Base-by-base conservation (phyloP, 2,797 vertebrate genomes). In the Anguilla obscura region DNA sequence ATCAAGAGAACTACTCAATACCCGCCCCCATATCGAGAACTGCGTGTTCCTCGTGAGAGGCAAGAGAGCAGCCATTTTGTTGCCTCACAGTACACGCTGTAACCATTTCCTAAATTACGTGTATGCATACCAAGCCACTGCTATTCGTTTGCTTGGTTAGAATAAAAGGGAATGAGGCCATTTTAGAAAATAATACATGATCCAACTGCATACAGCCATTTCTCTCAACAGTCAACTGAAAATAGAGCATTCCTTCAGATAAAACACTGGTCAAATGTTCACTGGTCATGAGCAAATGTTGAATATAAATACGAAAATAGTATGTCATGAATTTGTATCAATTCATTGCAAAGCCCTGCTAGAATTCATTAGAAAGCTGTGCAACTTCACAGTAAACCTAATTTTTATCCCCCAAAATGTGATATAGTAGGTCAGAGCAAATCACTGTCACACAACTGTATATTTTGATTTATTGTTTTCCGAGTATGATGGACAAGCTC, bases 21-120 rank as follows among this genome's bases (percentile, higher is more conserved):
- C 80, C 82, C 80, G 14, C 48, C 27, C 50, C 52, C 58, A 87
- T 85, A 76, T 76, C 40, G 1, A 24, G 83, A 89, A 76, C 52
- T 21, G 33, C 12, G 48, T 69, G 69, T 30, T 27, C 48, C 56
- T 86, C 63, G 74, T 63, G 58, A 84, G 86, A 88, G 63, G 83
- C 21, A 87, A 63, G 54, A 69, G 6, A 87, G 89, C 89, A 87
- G 84, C 85, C 89, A 86, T 90, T 90, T 90, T 88, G 90, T 90
- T 89, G 24, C 80, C 80, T 87, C 40, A 24, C 24, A 85, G 66
- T 27, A 69, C 0, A 6, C 48, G 24, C 84, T 8, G 2, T 45
- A 76, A 79, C 6, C 18, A 79, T 86, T 52, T 86, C 1, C 63
- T 85, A 88, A 60, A 58, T 33, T 60, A 88, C 66, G 12, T 66